Conservation (phyloP, 2,888 invertebrate species). For the Embidobia sp. region DNA sequence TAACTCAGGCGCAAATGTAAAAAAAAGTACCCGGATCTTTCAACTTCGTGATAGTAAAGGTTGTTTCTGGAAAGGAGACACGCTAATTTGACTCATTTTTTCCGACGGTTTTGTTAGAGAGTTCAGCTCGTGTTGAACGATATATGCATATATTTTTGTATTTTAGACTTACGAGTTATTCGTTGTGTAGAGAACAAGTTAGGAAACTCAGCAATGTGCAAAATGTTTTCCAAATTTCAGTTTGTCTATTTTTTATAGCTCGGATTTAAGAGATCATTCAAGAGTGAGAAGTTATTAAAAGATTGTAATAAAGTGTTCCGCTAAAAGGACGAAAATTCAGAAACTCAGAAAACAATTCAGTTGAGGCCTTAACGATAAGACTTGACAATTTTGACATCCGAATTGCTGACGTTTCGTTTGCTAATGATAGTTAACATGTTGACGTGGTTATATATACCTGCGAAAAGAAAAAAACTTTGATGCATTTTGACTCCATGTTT, state of each 20-base stretch:
- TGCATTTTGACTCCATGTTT: slow-evolving; percentile 6
- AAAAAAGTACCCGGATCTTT: slow-evolving; percentile 13
- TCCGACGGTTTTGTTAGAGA: slow-evolving; percentile 32
- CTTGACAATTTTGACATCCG: not conserved
- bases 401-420: slow-evolving; percentile 4
- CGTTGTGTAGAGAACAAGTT: not conserved
- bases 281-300: too few relatives aligned
- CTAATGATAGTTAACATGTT: not conserved
- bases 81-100: slow-evolving; percentile 26
- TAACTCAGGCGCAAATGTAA: not conserved
- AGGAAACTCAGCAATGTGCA: slow-evolving; percentile 23
- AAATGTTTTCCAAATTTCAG: slow-evolving; percentile 16
- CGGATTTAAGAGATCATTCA: too few relatives aligned
- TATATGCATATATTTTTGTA: slow-evolving; percentile 52
- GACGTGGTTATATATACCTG: not conserved
- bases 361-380: slow-evolving; percentile 24
- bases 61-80: slow-evolving; percentile 1
- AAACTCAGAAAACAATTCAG: slow-evolving; percentile 8
- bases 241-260: slow-evolving; percentile 9
- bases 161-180: slow-evolving; percentile 30
- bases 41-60: slow-evolving; percentile 23
- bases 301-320: too few relatives aligned
- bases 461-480: not conserved
- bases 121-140: slow-evolving; percentile 17
- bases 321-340: slow-evolving; percentile 7